phyloP scores from a whole-genome alignment of 2,797 vertebrate species.

The Spheniscus humboldti region DNA sequence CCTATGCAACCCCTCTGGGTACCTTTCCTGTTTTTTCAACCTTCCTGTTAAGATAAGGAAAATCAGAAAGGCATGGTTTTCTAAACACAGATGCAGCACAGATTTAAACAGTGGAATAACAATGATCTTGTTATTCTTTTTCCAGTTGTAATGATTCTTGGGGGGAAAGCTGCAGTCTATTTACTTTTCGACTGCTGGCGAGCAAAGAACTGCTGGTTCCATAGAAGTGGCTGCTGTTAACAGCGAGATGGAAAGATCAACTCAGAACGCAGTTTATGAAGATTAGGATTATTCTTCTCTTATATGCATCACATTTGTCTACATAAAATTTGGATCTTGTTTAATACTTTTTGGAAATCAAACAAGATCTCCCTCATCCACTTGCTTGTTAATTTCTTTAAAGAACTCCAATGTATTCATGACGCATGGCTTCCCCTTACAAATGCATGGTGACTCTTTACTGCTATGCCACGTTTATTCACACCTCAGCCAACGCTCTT shows the following conservation, averaged over 20 bases:
- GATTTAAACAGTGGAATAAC: not conserved
- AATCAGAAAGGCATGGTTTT: not conserved
- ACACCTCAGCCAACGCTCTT: not conserved
- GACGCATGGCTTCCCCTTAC: not conserved
- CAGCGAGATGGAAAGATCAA: not conserved
- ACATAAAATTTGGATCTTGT: not conserved
- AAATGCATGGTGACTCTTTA: not conserved
- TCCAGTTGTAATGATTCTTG: not conserved
- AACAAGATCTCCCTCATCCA: not conserved
- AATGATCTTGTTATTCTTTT: not conserved
- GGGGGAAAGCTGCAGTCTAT: not conserved
- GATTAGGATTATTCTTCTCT: not conserved
- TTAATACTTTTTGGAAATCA: not conserved
- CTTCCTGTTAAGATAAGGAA: not conserved
- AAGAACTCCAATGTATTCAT: not conserved
- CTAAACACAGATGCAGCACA: not conserved
- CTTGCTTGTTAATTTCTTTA: not conserved
- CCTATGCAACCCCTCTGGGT: not conserved
- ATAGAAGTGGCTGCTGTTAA: not conserved
- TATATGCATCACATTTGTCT: not conserved
- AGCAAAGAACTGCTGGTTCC: not conserved
- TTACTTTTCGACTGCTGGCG: not conserved
- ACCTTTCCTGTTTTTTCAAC: not conserved
- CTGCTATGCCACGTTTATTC: not conserved
- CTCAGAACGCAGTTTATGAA: not conserved